Conservation (phyloP, 2,797 vertebrate genomes). For the Hypotaenidia okinawae region DNA sequence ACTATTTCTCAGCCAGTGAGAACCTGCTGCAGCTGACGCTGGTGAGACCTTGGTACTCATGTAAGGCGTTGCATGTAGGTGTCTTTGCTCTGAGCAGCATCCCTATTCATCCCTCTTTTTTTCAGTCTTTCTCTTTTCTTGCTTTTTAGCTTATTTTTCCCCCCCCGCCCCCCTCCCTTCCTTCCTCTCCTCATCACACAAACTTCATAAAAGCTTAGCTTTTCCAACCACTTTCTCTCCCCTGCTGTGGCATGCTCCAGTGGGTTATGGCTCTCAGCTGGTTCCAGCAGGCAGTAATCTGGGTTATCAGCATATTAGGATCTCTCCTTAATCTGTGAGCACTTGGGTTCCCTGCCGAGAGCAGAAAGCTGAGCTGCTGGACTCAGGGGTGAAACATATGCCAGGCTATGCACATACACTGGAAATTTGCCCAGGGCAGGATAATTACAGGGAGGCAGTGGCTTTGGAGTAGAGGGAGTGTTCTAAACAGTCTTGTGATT, state of each 20-base stretch:
- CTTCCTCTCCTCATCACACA: neutral
- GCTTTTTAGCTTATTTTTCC: neutral
- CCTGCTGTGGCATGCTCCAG: neutral
- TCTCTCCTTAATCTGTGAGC: neutral
- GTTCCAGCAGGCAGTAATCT: neutral
- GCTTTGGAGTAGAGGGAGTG: accelerated
- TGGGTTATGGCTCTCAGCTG: neutral
- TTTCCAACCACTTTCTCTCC: neutral
- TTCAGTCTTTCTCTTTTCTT: neutral
- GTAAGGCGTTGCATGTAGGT: neutral
- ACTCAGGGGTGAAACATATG: neutral
- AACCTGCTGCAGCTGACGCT: neutral
- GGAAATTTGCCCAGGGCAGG: conserved; percentile 33
- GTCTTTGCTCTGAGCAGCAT: neutral
- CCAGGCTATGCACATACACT: neutral
- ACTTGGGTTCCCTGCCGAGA: neutral
- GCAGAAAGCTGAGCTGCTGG: neutral
- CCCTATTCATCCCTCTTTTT: neutral
- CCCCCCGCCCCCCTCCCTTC: neutral
- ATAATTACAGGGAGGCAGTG: neutral
- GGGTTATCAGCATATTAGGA: neutral
- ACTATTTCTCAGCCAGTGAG: neutral
- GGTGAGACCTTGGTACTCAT: neutral
- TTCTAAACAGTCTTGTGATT: conserved; percentile 51
- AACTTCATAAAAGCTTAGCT: neutral